Conservation (phyloP, 2,888 invertebrate genomes). For the Aplocera efformata region DNA sequence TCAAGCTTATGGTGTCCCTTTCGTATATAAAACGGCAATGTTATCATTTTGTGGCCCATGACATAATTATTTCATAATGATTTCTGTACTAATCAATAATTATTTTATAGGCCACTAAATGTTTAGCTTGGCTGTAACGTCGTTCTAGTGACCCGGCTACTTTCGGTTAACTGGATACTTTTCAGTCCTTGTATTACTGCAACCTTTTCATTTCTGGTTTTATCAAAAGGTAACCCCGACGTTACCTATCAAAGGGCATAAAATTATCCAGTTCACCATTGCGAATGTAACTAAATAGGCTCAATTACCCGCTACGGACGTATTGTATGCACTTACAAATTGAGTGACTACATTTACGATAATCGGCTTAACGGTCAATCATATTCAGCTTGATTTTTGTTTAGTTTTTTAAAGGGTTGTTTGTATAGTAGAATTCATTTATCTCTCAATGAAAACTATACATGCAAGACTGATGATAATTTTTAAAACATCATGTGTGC, state of each 20-base stretch:
- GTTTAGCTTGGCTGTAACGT: not conserved
- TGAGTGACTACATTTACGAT: slow-evolving; percentile 15
- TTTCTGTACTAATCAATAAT: slow-evolving; percentile 3
- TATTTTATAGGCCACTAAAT: not conserved
- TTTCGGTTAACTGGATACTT: too few species aligned
- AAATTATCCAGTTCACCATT: not conserved
- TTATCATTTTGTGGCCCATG: slow-evolving; percentile 4
- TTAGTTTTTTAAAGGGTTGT: slow-evolving; percentile 10
- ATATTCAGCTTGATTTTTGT: slow-evolving; percentile 11
- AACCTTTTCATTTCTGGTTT: too few species aligned
- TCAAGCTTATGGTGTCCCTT: slow-evolving; percentile 1
- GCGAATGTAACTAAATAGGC: not conserved
- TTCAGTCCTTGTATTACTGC: too few species aligned
- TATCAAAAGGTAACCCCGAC: too few species aligned
- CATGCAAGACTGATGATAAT: slow-evolving; percentile 21
- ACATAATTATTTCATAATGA: slow-evolving; percentile 3
- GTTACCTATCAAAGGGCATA: not conserved
- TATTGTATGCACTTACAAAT: slow-evolving; percentile 13
- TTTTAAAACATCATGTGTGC: slow-evolving; percentile 19
- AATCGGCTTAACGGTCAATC: slow-evolving; percentile 17
- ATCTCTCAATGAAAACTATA: slow-evolving; percentile 17
- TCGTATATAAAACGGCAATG: not conserved
- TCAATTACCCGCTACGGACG: slow-evolving; percentile 19
- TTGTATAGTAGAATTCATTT: slow-evolving; percentile 24
- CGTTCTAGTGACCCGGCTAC: too few species aligned